A percentile compares a stretch with the other conserved stretches of the same genome.
These are phyloP conservation scores for Trypoxylus dichotomus DNA, from an alignment of 1,140 invertebrate species.

Conservation along the genomic window DNA sequence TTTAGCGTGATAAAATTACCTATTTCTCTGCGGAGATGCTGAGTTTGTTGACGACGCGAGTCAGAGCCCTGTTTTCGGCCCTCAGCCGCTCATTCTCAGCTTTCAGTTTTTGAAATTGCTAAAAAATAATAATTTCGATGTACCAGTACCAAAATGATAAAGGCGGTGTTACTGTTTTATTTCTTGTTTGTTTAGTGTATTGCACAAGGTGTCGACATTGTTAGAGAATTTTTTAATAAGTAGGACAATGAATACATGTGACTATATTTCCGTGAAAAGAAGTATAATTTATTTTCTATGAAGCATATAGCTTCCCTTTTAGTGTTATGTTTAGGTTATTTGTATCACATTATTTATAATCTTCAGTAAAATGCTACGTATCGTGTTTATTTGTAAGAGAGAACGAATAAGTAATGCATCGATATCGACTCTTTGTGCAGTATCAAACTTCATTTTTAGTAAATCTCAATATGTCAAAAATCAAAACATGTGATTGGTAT, in stretches of 20 bases:
- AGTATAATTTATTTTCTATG: too few species aligned
- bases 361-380: too few species aligned
- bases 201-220: constrained; percentile 22
- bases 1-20: constrained; percentile 58
- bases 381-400: too few species aligned
- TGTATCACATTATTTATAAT: too few species aligned
- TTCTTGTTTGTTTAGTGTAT: constrained; percentile 7
- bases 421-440: constrained; percentile 17
- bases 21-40: constrained; percentile 83
- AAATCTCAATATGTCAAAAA: not conserved
- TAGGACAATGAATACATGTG: too few species aligned
- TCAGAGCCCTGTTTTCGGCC: constrained; percentile 93
- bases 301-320: too few species aligned
- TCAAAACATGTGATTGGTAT: not conserved
- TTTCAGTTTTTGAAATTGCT: constrained; percentile 98
- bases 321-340: too few species aligned
- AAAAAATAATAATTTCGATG: constrained; percentile 49
- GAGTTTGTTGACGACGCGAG: constrained; percentile 93
- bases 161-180: constrained; percentile 1
- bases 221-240: too few species aligned
- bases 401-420: too few species aligned
- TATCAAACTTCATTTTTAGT: not conserved
- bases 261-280: too few species aligned
- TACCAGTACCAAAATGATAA: constrained; percentile 21
- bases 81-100: constrained; percentile 95